Evolutionary conservation across 2,888 invertebrate species (phyloP), one percentile per base, ranked within the genome.

Genomic region (Alsophila aescularia): DNA sequence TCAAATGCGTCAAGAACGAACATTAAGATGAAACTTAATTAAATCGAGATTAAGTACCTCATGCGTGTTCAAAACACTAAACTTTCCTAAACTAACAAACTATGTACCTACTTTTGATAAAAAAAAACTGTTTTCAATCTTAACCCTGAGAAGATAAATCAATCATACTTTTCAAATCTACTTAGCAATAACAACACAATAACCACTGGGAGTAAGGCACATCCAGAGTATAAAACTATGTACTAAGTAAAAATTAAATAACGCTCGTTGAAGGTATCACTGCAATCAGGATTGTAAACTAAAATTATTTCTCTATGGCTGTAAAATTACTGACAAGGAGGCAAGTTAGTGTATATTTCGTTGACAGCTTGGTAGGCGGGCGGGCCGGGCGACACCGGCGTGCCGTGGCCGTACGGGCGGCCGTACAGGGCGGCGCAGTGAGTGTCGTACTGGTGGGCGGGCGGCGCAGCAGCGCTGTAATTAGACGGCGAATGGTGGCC

Each of bases 331-430:
- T 66, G 61, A 54, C 61, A 69, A 53, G 62, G 69, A 50, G 66
- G 62, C 58, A 79, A 67, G 56, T 81, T 79, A n/a, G 66, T 66
- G 61, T 87, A 87, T 13, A 75, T 68, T 60, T 90, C 90, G 54
- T 72, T 79, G 10, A 70, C 55, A 5, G 84, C 77, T 55, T 87
- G 90, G 64, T 90, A 91, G 1, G 89, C 90, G 34, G 91, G 90
- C 37, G 90, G 91, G 62, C 91, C 91, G 34, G 90, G 89, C 0
- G 66, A 66, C 3, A 66, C 54, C n/a, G 66, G 66, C 39, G 66
- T 66, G 34, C 63, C 62, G 21, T 45, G 41, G 5, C 53, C 52
- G 44, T 66, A 63, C 7, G 58, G 31, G 1, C 61, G 58, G 5
- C 52, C 60, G 41, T 63, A 57, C 21, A 43, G 21, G 1, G 48